Percentiles rank a stretch among this genome's conserved stretches.
These are phyloP conservation scores for Microchirus variegatus DNA, from an alignment of 2,797 vertebrate species.

Conservation along the genomic window DNA sequence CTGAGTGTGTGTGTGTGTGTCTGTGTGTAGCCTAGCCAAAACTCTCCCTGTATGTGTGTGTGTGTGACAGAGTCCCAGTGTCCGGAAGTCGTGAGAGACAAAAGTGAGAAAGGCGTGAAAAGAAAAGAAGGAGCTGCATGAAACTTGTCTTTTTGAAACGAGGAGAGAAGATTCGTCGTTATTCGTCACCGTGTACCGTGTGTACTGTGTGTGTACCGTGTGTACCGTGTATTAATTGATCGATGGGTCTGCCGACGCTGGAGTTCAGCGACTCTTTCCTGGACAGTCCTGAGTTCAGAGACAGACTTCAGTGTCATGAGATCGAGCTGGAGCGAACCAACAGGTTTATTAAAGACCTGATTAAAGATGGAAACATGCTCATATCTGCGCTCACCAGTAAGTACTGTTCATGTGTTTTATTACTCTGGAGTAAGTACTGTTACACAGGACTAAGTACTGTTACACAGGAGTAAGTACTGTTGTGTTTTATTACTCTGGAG, in stretches of 20 bases:
- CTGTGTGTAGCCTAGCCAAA: too few species aligned
- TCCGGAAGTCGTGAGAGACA: constrained; percentile 71
- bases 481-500: too few species aligned
- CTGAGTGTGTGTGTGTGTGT: too few species aligned
- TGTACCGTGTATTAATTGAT: constrained; percentile 12
- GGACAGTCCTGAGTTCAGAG: constrained; percentile 96
- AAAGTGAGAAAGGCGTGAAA: constrained; percentile 69
- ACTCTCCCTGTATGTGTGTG: too few species aligned
- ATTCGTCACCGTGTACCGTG: background rate
- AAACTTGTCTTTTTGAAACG: constrained; percentile 4
- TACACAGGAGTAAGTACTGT: too few species aligned
- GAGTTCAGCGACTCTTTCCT: constrained; percentile 97
- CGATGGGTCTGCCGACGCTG: constrained; percentile 94
- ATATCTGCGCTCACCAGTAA: constrained; percentile 92
- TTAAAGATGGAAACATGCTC: constrained; percentile 95
- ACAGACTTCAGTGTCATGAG: constrained; percentile 94
- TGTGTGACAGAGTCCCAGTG: constrained; percentile 23
- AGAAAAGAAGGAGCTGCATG: constrained; percentile 31
- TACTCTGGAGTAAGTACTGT: too few species aligned
- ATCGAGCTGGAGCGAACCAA: constrained; percentile 94
- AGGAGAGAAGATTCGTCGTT: background rate
- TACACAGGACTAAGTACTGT: too few species aligned
- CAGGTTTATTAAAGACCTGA: constrained; percentile 96
- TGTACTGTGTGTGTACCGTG: background rate
- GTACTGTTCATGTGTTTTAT: constrained; percentile 49